Conservation (phyloP, 2,888 invertebrate species). For the Pseudolycoriella hygida region DNA sequence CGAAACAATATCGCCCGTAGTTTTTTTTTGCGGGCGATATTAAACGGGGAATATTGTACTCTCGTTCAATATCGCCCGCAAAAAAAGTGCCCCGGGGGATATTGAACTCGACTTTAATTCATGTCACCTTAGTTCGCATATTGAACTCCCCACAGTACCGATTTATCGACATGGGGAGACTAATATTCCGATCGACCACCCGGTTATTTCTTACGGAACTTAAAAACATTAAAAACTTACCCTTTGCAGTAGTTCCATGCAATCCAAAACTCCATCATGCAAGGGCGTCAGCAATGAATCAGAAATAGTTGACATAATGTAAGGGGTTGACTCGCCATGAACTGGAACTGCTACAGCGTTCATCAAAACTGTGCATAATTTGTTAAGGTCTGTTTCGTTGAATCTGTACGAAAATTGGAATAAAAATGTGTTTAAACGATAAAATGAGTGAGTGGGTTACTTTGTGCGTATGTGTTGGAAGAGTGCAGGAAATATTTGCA, state of each 20-base stretch:
- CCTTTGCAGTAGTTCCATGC: conserved; percentile 76
- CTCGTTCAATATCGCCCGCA: too few relatives aligned
- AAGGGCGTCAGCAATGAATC: conserved; percentile 67
- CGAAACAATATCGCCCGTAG: too few relatives aligned
- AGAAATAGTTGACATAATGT: conserved; percentile 59
- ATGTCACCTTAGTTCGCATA: too few relatives aligned
- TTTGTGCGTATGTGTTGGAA: conserved; percentile 73
- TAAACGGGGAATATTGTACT: too few relatives aligned
- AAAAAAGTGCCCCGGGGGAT: too few relatives aligned
- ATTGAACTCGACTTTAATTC: too few relatives aligned
- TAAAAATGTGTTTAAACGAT: not conserved
- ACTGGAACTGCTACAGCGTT: conserved; percentile 66
- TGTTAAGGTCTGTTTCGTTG: conserved; percentile 48
- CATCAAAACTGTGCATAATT: conserved; percentile 58
- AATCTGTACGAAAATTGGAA: conserved; percentile 16
- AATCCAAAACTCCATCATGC: conserved; percentile 70
- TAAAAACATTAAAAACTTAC: conserved; percentile 25
- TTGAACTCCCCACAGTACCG: too few relatives aligned
- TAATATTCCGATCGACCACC: too few relatives aligned
- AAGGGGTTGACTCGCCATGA: conserved; percentile 61
- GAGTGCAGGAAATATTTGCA: conserved; percentile 89
- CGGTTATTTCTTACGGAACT: too few relatives aligned
- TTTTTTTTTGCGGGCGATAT: too few relatives aligned
- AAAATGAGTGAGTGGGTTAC: conserved; percentile 22
- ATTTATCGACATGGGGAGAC: too few relatives aligned